Evolutionary conservation across 2,113 vertebrate genomes (phyloP).

Genomic region (Sula dactylatra): DNA sequence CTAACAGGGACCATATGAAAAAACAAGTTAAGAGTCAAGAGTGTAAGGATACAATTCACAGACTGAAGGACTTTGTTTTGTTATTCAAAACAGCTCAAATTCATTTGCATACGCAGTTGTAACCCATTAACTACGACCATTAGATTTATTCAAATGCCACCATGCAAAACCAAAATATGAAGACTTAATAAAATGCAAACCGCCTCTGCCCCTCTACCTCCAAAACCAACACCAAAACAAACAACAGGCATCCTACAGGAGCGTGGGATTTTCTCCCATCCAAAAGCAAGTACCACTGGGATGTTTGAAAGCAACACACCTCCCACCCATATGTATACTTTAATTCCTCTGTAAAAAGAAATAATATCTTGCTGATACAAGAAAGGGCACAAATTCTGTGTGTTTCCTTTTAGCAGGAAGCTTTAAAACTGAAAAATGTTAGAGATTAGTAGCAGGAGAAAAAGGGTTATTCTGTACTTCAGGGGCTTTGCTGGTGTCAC

Average conservation of each 20-base stretch:
- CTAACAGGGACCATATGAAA: not conserved
- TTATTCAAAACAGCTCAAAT: slow-evolving; percentile 42
- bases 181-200: not conserved
- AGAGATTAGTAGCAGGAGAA: not conserved
- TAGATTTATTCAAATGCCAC: slow-evolving; percentile 13
- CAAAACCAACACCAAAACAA: not conserved
- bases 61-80: not conserved
- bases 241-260: not conserved
- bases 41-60: not conserved
- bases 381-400: not conserved
- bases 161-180: not conserved
- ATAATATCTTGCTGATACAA: not conserved
- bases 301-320: not conserved
- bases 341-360: not conserved
- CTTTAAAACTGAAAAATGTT: not conserved
- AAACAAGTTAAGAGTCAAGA: not conserved
- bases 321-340: not conserved
- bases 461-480: not conserved
- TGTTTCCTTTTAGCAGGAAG: not conserved
- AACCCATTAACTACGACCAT: not conserved
- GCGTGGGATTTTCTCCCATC: not conserved
- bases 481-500: not conserved
- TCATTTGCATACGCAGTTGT: not conserved
- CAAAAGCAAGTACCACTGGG: not conserved
- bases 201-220: not conserved